phyloP scores from a whole-genome alignment of 2,888 invertebrate species.

The Lycophotia porphyrea region DNA sequence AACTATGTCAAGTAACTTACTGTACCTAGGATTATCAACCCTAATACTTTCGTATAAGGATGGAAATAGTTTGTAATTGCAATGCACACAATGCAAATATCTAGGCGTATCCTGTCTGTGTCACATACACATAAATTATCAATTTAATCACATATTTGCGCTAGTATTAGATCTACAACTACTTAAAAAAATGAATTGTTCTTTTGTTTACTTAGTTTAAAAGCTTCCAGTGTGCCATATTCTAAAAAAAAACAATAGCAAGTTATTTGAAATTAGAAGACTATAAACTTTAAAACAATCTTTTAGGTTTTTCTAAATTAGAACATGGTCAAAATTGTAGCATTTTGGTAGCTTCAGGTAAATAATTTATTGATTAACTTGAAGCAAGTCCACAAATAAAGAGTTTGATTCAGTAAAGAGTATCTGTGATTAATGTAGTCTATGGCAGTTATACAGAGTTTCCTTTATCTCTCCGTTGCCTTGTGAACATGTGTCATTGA shows the following conservation, averaged over 20 bases:
- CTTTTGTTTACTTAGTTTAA: conserved; percentile 23
- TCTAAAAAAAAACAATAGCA: background rate
- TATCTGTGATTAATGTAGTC: conserved; percentile 14
- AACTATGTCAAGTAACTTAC: conserved; percentile 46
- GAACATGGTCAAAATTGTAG: background rate
- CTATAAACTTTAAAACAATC: rapidly evolving
- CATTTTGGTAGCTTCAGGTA: no score
- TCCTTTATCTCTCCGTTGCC: conserved; percentile 8
- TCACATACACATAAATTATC: conserved; percentile 80
- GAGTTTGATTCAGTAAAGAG: conserved; percentile 8
- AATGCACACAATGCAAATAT: conserved; percentile 69
- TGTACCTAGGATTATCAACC: conserved; percentile 42
- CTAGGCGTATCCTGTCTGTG: conserved; percentile 70
- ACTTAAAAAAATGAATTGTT: conserved; percentile 36
- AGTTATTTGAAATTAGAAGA: conserved; percentile 14
- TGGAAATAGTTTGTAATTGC: conserved; percentile 35
- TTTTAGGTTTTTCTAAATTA: background rate
- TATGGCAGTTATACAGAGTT: conserved; percentile 12
- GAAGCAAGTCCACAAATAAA: background rate
- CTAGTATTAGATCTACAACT: conserved; percentile 29
- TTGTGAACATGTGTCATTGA: conserved; percentile 18
- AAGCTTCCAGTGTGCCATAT: background rate
- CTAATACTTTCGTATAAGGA: conserved; percentile 45
- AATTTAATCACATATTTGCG: conserved; percentile 77
- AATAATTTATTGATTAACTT: background rate